Evolutionary conservation across 2,888 invertebrate species (phyloP).

Genomic region (Unio pictorum): DNA sequence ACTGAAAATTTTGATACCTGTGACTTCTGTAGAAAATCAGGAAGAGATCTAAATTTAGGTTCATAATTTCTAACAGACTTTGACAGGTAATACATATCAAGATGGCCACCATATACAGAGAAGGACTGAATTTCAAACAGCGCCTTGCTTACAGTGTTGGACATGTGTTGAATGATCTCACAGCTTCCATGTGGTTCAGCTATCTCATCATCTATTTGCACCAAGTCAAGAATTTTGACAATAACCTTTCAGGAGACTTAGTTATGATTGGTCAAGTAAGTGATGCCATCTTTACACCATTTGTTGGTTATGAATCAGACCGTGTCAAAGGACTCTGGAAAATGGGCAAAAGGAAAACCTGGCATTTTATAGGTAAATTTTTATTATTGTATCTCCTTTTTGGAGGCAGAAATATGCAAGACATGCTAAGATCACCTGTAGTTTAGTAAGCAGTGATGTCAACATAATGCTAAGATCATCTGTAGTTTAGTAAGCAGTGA

Average conservation of each 20-base stretch:
- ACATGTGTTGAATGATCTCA: constrained; percentile 92
- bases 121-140: constrained; percentile 22
- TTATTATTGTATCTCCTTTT: not conserved
- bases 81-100: not conserved
- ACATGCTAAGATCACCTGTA: not conserved
- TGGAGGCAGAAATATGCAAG: not conserved
- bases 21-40: too few species aligned
- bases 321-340: constrained; percentile 75
- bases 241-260: constrained; percentile 62
- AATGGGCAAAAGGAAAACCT: constrained; percentile 88
- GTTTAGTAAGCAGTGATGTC: not conserved
- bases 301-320: constrained; percentile 89
- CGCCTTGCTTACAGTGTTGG: constrained; percentile 78
- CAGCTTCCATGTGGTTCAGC: constrained; percentile 95
- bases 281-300: constrained; percentile 89
- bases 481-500: not conserved
- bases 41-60: too few species aligned
- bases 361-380: constrained; percentile 88
- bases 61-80: not conserved
- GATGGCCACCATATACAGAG: not conserved
- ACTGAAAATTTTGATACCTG: too few species aligned
- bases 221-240: constrained; percentile 73
- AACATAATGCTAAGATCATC: not conserved
- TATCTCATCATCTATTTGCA: constrained; percentile 89
- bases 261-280: constrained; percentile 86